A percentile compares a stretch with the other conserved stretches of the same genome.
Evolutionary conservation across 2,888 invertebrate genomes (phyloP).

Genomic region (Heliconius charithonia): DNA sequence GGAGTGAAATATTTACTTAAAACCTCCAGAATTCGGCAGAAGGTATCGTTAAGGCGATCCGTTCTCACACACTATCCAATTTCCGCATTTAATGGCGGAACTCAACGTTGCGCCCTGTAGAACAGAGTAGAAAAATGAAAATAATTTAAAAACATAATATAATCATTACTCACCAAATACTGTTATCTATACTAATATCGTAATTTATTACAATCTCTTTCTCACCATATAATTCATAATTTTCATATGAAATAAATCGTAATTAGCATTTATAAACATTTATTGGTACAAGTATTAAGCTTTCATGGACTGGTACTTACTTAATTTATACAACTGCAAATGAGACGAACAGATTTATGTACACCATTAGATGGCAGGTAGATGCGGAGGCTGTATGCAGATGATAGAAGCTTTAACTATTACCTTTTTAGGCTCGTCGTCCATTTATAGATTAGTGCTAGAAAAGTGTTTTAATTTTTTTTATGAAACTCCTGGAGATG

Average conservation of each 20-base stretch:
- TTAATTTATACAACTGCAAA: slow-evolving; percentile 43
- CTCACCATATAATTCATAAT: slow-evolving; percentile 11
- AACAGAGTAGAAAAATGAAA: not conserved
- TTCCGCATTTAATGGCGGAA: not conserved
- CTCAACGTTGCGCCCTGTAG: not conserved
- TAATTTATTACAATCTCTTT: slow-evolving; percentile 8
- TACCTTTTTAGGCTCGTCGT: not conserved
- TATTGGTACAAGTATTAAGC: slow-evolving; percentile 22
- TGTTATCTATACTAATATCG: not conserved
- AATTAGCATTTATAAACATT: slow-evolving; percentile 8
- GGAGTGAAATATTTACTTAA: too few relatives aligned
- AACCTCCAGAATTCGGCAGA: too few relatives aligned
- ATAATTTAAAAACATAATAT: not conserved
- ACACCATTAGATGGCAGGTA: slow-evolving; percentile 37
- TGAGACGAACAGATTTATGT: slow-evolving; percentile 41
- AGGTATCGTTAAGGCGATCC: too few relatives aligned
- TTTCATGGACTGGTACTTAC: slow-evolving; percentile 18
- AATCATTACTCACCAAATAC: not conserved
- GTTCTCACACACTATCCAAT: too few relatives aligned
- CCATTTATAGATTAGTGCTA: slow-evolving; percentile 11
- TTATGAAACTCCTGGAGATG: too few relatives aligned
- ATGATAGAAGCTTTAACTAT: slow-evolving; percentile 38
- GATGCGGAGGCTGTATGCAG: slow-evolving; percentile 38
- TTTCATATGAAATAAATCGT: slow-evolving; percentile 18
- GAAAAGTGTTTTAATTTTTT: too few relatives aligned